These are phyloP conservation scores for Drosophila borborema DNA, from an alignment of 2,888 invertebrate species.

Conservation along the genomic window DNA sequence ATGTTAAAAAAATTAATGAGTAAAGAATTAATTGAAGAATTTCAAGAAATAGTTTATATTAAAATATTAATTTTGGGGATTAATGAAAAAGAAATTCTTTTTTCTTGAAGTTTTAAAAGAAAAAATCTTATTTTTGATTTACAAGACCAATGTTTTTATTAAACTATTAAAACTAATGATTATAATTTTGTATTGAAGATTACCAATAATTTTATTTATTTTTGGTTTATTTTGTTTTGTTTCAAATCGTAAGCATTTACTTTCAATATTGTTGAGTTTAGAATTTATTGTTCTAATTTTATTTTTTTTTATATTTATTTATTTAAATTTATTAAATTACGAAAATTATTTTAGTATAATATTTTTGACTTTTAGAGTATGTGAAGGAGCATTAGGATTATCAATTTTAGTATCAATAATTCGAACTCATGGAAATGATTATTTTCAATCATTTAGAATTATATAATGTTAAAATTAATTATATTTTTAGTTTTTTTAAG, in stretches of 20 bases:
- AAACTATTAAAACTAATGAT: slow-evolving; percentile 89
- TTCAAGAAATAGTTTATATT: slow-evolving; percentile 59
- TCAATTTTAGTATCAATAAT: neutral
- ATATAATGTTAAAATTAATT: neutral
- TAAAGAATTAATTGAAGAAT: neutral
- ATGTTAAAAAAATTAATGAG: neutral
- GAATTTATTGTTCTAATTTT: neutral
- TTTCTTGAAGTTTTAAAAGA: slow-evolving; percentile 88
- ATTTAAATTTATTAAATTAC: neutral
- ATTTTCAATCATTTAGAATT: slow-evolving; percentile 1
- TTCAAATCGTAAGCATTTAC: slow-evolving; percentile 81
- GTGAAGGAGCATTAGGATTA: neutral
- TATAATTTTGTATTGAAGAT: slow-evolving; percentile 84
- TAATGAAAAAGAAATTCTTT: slow-evolving; percentile 87
- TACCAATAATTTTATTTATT: slow-evolving; percentile 86
- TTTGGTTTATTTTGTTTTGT: slow-evolving; percentile 86
- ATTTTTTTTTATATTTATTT: neutral
- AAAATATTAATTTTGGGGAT: slow-evolving; percentile 91
- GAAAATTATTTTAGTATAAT: neutral
- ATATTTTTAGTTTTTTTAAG: neutral
- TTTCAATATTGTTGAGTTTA: neutral
- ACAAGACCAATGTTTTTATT: slow-evolving; percentile 89
- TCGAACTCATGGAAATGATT: neutral
- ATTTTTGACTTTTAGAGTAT: slow-evolving; percentile 63
- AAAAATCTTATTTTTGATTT: slow-evolving; percentile 87